Conservation (phyloP, 2,888 invertebrate genomes). For the Ceriagrion tenellum region DNA sequence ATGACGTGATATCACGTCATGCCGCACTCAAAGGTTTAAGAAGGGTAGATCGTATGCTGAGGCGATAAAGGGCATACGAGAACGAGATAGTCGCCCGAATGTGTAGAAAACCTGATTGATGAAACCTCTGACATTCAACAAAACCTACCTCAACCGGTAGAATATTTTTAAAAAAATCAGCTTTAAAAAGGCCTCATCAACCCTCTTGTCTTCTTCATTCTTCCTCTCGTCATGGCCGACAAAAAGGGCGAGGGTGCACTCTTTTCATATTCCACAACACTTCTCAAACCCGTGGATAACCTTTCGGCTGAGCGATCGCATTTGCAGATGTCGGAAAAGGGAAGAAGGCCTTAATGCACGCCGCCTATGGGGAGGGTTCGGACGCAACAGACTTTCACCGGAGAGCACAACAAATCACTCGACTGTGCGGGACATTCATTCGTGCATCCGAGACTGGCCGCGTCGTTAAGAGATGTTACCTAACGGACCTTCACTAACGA, state of each 20-base stretch:
- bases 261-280: background rate
- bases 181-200: too few relatives aligned
- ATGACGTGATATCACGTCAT: too few relatives aligned
- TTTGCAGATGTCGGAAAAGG: background rate
- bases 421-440: background rate
- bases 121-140: too few relatives aligned
- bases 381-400: conserved; percentile 9
- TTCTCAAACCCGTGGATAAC: background rate
- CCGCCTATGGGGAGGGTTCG: background rate
- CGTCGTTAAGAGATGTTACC: background rate
- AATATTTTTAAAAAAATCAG: too few relatives aligned
- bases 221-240: background rate
- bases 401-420: background rate
- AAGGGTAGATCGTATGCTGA: too few relatives aligned
- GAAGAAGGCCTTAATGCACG: background rate
- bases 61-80: too few relatives aligned
- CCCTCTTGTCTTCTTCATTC: too few relatives aligned
- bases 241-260: background rate
- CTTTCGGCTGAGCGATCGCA: background rate
- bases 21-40: too few relatives aligned
- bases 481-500: background rate
- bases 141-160: too few relatives aligned
- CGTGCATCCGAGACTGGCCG: background rate
- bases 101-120: too few relatives aligned
- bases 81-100: too few relatives aligned